Evolutionary conservation across 2,888 invertebrate species (phyloP), one percentile per base, ranked within the genome.

Genomic region (Lithosia quadra): DNA sequence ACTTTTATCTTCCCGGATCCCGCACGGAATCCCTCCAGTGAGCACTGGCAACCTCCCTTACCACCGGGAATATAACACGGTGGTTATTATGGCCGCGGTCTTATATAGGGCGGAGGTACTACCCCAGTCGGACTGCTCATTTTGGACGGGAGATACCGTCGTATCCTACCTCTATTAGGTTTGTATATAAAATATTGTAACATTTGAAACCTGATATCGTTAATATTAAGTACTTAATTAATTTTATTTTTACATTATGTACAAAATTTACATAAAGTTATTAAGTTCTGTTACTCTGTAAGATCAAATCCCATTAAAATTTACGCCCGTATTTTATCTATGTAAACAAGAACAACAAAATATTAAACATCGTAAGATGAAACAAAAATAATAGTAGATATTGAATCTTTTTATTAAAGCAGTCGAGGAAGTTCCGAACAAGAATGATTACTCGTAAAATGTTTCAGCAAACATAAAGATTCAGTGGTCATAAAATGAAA

Each of bases 381-480:
- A 49, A 49, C n/a, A 49, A 49, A 18, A 49, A 49, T 8, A 49
- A 49, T 49, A 49, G 49, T 49, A n/a, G n/a, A n/a, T n/a, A 49
- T 49, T 49, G 18, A 49, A 49, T 49, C 15, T 49, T 49, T 49
- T 49, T 49, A 49, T 49, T 56, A 56, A 24, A 15, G 1, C 28
- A 56, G 24, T 22, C 56, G 28, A 28, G 62, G 49, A 49, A 49
- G 49, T 49, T 49, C 49, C n/a, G 49, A 49, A 49, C 49, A n/a
- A 49, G 49, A 49, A 62, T 49, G 43, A 62, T 62, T 62, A 49
- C 28, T 28, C 49, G 33, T 43, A 62, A 62, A 62, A 62, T 13
- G 13, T 62, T 62, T 62, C 13, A n/a, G 21, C 43, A 49, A 62
- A 28, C 62, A 49, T 62, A 62, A 62, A 61, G n/a, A 13, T 33